Percentiles rank a stretch among this genome's conserved stretches.
phyloP scores from a whole-genome alignment of 2,888 invertebrate species.

The Slavum lentiscoides region DNA sequence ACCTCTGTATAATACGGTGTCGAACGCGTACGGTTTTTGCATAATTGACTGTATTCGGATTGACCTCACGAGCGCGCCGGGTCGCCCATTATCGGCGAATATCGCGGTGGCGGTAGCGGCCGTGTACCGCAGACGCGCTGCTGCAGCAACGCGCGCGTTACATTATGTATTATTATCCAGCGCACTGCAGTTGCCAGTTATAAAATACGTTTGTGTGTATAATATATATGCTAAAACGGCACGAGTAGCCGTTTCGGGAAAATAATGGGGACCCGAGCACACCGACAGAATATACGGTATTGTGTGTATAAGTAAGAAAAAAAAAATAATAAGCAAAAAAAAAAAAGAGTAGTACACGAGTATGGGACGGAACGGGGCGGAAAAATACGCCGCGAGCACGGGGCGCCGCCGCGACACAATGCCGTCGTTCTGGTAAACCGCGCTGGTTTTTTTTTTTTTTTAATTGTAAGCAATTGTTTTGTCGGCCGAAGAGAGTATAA shows the following conservation, averaged over 20 bases:
- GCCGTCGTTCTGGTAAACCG: constrained; percentile 1
- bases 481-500: not conserved
- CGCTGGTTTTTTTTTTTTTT: not conserved
- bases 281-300: too few relatives aligned
- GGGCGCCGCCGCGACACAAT: constrained; percentile 23
- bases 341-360: too few relatives aligned
- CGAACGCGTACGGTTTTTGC: too few relatives aligned
- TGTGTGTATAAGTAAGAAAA: too few relatives aligned
- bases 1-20: too few relatives aligned
- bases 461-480: constrained; percentile 43
- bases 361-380: not conserved
- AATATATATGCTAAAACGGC: not conserved
- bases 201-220: not conserved
- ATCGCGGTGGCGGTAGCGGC: not conserved
- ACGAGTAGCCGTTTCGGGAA: constrained; percentile 7
- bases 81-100: not conserved
- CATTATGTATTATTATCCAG: not conserved
- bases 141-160: too few relatives aligned
- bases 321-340: too few relatives aligned
- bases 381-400: not conserved
- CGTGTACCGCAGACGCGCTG: not conserved
- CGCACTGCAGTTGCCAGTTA: not conserved
- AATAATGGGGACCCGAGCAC: constrained; percentile 13
- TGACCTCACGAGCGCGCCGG: constrained; percentile 8
- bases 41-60: not conserved